These are phyloP conservation scores for Drosophila kokeensis DNA, from an alignment of 2,888 invertebrate species.

Conservation along the genomic window DNA sequence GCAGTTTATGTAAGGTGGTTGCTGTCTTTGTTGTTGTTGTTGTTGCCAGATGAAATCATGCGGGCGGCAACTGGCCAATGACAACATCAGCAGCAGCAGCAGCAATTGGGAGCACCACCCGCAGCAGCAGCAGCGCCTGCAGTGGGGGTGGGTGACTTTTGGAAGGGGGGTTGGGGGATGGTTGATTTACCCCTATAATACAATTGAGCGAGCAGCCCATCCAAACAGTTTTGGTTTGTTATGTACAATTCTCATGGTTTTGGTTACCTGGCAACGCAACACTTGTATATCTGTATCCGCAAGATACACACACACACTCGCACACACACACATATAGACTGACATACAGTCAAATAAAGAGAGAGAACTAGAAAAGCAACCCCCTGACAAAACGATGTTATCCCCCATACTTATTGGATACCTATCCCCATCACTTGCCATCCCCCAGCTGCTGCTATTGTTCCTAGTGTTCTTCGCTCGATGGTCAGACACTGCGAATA, in stretches of 20 bases:
- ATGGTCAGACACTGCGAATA: constrained; percentile 32
- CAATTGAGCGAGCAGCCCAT: constrained; percentile 10
- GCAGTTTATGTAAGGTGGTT: constrained; percentile 53
- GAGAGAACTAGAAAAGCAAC: constrained; percentile 29
- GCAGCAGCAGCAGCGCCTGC: constrained; percentile 25
- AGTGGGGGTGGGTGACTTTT: background rate
- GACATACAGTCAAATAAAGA: background rate
- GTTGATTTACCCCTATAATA: constrained; percentile 48
- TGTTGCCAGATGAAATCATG: constrained; percentile 77
- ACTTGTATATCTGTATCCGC: constrained; percentile 63
- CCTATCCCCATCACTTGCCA: background rate
- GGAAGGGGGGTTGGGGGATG: background rate
- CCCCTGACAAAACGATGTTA: constrained; percentile 57
- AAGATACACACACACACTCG: constrained; percentile 54
- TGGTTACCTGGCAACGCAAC: constrained; percentile 74
- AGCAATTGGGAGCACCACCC: constrained; percentile 21
- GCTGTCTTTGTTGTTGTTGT: constrained; percentile 34
- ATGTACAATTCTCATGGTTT: constrained; percentile 75
- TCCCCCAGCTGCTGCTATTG: constrained; percentile 1
- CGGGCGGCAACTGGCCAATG: constrained; percentile 55
- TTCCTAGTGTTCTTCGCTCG: constrained; percentile 33
- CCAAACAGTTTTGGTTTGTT: constrained; percentile 76
- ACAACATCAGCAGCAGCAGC: constrained; percentile 42
- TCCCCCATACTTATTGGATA: constrained; percentile 45
- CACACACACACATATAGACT: constrained; percentile 17